Evolutionary conservation across 2,797 vertebrate species (phyloP).

Genomic region (Dallia pectoralis): DNA sequence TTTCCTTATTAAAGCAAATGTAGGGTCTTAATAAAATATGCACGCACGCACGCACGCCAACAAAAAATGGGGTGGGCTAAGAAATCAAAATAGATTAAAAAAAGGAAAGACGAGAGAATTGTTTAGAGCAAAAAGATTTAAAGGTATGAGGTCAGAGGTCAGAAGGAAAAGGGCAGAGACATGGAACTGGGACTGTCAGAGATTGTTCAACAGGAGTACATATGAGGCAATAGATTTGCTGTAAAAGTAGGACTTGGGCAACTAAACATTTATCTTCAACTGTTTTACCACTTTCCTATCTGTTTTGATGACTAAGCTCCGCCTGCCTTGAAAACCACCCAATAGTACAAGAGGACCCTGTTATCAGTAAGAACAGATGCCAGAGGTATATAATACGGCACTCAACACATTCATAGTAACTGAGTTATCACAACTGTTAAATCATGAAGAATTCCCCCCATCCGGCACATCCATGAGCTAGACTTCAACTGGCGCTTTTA

Average conservation of each 20-base stretch:
- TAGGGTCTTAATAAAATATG: background rate
- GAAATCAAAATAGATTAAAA: background rate
- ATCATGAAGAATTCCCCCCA: slow-evolving; percentile 3
- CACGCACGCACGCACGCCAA: background rate
- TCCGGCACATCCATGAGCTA: background rate
- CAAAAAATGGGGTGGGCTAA: slow-evolving; percentile 5
- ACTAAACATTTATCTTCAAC: background rate
- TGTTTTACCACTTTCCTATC: background rate
- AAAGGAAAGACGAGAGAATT: background rate
- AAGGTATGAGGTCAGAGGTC: background rate
- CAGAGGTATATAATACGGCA: slow-evolving; percentile 24
- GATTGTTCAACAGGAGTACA: background rate
- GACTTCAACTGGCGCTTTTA: slow-evolving; percentile 8
- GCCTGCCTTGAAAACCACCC: slow-evolving; percentile 2
- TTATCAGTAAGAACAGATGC: slow-evolving; percentile 26
- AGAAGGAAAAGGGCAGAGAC: slow-evolving; percentile 1
- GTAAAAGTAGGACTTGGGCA: background rate
- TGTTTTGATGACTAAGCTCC: slow-evolving; percentile 33
- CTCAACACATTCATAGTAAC: background rate
- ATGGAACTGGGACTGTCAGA: background rate
- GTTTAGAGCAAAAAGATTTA: background rate
- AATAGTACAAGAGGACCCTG: slow-evolving; percentile 20
- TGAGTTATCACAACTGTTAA: slow-evolving; percentile 21
- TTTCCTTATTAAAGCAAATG: background rate
- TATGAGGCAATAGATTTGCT: background rate